A percentile compares a stretch with the other conserved stretches of the same genome.
These are phyloP conservation scores for Procavia capensis DNA, from an alignment of 2,113 vertebrate genomes.

Conservation along the genomic window DNA sequence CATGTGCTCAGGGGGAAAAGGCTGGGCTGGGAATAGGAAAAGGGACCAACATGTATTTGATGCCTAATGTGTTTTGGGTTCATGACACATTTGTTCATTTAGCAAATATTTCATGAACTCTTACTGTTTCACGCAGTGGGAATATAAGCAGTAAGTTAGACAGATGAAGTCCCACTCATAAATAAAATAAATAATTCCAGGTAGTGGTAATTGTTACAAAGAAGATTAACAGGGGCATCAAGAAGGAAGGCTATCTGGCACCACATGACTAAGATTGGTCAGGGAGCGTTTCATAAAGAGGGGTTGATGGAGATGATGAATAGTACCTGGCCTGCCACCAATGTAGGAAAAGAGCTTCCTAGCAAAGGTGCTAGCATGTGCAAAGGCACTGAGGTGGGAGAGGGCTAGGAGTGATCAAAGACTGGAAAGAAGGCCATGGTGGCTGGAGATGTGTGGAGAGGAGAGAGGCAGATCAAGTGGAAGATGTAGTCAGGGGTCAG, in stretches of 20 bases:
- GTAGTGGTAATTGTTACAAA: background rate
- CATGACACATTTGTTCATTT: background rate
- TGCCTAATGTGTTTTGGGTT: background rate
- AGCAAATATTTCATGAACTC: background rate
- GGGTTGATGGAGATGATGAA: background rate
- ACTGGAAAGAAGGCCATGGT: background rate
- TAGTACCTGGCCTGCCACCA: background rate
- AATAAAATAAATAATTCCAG: background rate
- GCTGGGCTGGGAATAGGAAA: background rate
- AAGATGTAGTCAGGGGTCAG: background rate
- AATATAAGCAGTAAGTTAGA: background rate
- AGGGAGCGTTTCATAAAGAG: background rate
- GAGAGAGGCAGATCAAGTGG: background rate
- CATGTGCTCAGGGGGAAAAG: background rate
- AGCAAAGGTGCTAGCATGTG: background rate
- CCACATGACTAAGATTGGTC: background rate
- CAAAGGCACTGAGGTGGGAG: background rate
- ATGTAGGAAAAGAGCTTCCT: background rate
- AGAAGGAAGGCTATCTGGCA: background rate
- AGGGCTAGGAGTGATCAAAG: rapidly evolving
- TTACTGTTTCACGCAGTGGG: background rate
- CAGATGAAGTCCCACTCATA: background rate
- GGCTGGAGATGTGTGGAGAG: rapidly evolving
- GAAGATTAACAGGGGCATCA: background rate
- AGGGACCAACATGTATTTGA: too few relatives aligned